Evolutionary conservation across 1,140 invertebrate species (phyloP).

Genomic region (Drosophila grimshawi): DNA sequence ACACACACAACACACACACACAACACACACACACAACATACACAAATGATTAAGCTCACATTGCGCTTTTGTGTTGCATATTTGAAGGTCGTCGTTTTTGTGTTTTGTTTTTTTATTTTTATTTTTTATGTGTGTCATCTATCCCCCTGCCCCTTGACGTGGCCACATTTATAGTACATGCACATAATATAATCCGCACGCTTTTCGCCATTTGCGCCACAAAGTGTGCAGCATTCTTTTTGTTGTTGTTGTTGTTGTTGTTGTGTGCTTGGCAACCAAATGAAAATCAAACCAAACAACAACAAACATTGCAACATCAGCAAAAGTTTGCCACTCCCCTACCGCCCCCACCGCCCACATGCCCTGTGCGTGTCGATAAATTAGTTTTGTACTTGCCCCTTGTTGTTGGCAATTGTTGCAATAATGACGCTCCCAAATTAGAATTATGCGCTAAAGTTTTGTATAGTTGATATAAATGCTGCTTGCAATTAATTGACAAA

Average conservation of each 20-base stretch:
- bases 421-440: not conserved
- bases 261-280: slow-evolving; percentile 18
- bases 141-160: not conserved
- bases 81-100: slow-evolving; percentile 42
- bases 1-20: slow-evolving; percentile 7
- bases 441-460: slow-evolving; percentile 23
- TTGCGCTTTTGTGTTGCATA: slow-evolving; percentile 39
- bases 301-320: slow-evolving; percentile 22
- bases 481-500: not conserved
- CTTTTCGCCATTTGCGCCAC: slow-evolving; percentile 41
- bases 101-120: not conserved
- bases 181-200: slow-evolving; percentile 36
- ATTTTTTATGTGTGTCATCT: not conserved
- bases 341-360: not conserved
- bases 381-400: slow-evolving; percentile 12
- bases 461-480: not conserved
- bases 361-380: slow-evolving; percentile 24
- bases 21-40: not conserved
- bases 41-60: not conserved
- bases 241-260: slow-evolving; percentile 4
- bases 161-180: slow-evolving; percentile 1
- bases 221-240: slow-evolving; percentile 43
- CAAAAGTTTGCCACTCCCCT: slow-evolving; percentile 11
- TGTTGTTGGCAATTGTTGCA: slow-evolving; percentile 10
- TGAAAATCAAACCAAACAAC: slow-evolving; percentile 20